Base-by-base conservation (phyloP, 2,797 vertebrate genomes). In the Alauda arvensis region DNA sequence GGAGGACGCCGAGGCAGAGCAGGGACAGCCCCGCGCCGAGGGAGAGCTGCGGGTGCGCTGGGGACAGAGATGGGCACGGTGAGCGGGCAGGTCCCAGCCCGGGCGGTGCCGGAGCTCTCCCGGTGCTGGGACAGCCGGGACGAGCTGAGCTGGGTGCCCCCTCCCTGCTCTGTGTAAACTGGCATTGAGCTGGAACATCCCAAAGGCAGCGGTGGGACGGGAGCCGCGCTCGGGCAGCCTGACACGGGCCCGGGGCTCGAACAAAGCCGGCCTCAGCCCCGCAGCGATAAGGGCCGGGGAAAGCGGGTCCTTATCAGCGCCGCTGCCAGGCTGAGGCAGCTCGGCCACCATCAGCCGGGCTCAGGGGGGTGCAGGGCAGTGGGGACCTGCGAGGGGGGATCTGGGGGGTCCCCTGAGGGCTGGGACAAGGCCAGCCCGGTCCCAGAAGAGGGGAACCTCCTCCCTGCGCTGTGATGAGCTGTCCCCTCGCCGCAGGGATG, bases 71-170 rank as follows among this genome's bases (percentile, higher is more conserved):
- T 0, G 37, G 52, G 52, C 48, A 18, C 23, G 0, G 7, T 51
- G 2, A 69, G 46, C 34, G 3, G 3, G 3, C 0, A 3, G 34
- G 7, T 24, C 33, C 15, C 20, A 0, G 21, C 18, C 1, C 1
- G n/a, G 40, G 39, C 70, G 3, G 52, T 4, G 6, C 25, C 9
- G 1, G 21, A 2, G 1, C 31, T 53, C 26, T 37, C 31, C 4
- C 34, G n/a, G 4, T 8, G 33, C 42, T 6, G 60, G 31, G 56
- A 39, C 29, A 7, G 29, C 1, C 1, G 83, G 17, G 59, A 31
- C 34, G 7, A 14, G 26, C 63, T 5, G 7, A 14, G 26, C 63
- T 5, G 25, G 17, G 46, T 18, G 29, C 37, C n/a, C 65, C 12
- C 12, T 31, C 13, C 7, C 7, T 8, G 6, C 28, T 21, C 49